Base-by-base conservation (phyloP, 1,140 invertebrate species). In the Conus ventricosus region DNA sequence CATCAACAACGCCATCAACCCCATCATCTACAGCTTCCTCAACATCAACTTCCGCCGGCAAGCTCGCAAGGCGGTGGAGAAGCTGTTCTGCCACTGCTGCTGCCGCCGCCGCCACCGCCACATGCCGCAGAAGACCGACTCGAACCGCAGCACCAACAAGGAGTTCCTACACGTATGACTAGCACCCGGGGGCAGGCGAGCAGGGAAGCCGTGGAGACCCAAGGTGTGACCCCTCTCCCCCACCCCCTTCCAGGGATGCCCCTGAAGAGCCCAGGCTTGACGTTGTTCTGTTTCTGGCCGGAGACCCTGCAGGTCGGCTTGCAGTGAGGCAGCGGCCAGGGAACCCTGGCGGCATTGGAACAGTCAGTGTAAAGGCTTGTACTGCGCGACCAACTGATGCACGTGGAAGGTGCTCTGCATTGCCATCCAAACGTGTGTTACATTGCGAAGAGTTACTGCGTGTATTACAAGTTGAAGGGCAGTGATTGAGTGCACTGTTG, bases 11-110 rank as follows among this genome's bases (percentile, higher is more conserved):
- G 93, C 93, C 51, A 92, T 92, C 54, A 94, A 94, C 89, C 94
- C 94, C 10, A 91, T 94, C 60, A 94, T 94, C 78, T 94, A 94
- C 90, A 94, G 92, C 55, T 94, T 94, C 85, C 88, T 94, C 67
- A 94, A 94, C 91, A 89, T 91, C 20, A 93, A 93, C 88, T 95
- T 95, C 91, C 82, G 94, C 51, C 89, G 88, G 25, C 92, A 91
- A 63, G 89, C 88, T 0, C 84, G 84, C n/a, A 89, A 88, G 60
- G 88, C 89, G 15, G 81, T 91, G 71, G 75, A 88, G 71, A 89
- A 87, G 51, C 39, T 91, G 15, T 85, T 91, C 67, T 90, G 90
- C 80, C 89, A 88, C 82, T 89, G 76, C 85, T 91, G 90, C 83
- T 89, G 76, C 85, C 27, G 80, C 63, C n/a, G 87, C 53, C 63